Conservation (phyloP, 2,888 invertebrate species). For the Julus scanicus region DNA sequence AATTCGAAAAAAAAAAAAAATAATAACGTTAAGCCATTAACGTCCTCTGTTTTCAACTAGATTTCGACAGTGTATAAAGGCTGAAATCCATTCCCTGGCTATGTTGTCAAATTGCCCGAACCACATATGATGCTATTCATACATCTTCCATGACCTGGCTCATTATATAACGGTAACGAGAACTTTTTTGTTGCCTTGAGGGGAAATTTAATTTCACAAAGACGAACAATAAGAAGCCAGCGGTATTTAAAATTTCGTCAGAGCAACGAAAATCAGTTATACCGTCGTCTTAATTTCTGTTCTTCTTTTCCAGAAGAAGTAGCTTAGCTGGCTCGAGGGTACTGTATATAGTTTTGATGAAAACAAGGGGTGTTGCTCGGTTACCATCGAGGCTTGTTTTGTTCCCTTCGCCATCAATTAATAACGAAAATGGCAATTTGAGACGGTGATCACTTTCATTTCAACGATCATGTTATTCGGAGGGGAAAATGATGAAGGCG, state of each 20-base stretch:
- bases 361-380: conserved; percentile 47
- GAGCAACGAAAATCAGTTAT: conserved; percentile 1
- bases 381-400: conserved; percentile 31
- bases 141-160: no score
- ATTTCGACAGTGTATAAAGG: no score
- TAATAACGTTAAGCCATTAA: no score
- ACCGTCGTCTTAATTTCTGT: background rate
- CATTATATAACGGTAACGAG: no score
- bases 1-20: no score
- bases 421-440: conserved; percentile 50
- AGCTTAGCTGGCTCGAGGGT: background rate
- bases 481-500: conserved; percentile 44
- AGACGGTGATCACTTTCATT: conserved; percentile 47
- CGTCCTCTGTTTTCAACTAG: no score
- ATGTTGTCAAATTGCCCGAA: no score
- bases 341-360: conserved; percentile 38
- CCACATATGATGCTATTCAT: no score
- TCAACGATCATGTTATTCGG: conserved; percentile 47
- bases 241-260: background rate
- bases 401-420: conserved; percentile 51
- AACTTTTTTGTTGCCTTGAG: no score
- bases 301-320: background rate
- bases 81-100: no score
- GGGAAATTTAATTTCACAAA: no score
- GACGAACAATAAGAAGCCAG: background rate